phyloP scores from a whole-genome alignment of 64 coral and sea anemone genomes.

The Montipora cactus region DNA sequence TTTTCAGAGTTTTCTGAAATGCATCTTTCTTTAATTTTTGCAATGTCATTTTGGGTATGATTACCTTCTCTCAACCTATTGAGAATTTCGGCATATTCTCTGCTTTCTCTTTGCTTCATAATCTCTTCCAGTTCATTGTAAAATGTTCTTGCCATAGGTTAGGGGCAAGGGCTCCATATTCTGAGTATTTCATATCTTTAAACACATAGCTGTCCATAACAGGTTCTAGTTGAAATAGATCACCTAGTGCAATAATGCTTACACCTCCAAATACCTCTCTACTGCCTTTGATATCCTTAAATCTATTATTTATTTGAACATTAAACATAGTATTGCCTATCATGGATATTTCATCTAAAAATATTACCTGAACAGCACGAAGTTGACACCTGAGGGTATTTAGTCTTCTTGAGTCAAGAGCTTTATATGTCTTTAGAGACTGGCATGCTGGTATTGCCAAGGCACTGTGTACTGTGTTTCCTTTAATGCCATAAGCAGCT shows the following conservation, averaged over 20 bases:
- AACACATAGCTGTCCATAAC: slow-evolving; percentile 43
- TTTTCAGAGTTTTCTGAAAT: slow-evolving; percentile 3
- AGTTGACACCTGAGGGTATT: slow-evolving; percentile 4
- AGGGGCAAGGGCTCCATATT: slow-evolving; percentile 36
- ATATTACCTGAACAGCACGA: neutral
- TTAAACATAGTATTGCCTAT: slow-evolving; percentile 21
- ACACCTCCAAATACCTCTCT: neutral
- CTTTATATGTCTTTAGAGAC: slow-evolving; percentile 34
- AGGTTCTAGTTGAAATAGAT: slow-evolving; percentile 36
- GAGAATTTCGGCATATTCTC: slow-evolving; percentile 34
- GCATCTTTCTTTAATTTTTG: slow-evolving; percentile 26
- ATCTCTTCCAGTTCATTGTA: slow-evolving; percentile 9
- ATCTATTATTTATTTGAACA: slow-evolving; percentile 33
- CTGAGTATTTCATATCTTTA: neutral
- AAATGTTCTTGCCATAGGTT: slow-evolving; percentile 42
- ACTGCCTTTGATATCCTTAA: slow-evolving; percentile 52
- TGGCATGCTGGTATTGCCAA: slow-evolving; percentile 50
- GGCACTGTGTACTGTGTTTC: slow-evolving; percentile 31
- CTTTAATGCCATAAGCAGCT: slow-evolving; percentile 22
- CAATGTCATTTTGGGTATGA: slow-evolving; percentile 21
- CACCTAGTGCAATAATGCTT: slow-evolving; percentile 37
- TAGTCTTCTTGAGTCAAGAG: slow-evolving; percentile 55
- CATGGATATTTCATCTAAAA: slow-evolving; percentile 27
- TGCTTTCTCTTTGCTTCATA: slow-evolving; percentile 42
- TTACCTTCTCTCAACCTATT: slow-evolving; percentile 14